These are phyloP conservation scores for Drosophila bunnanda DNA, from an alignment of 2,888 invertebrate genomes.

Conservation along the genomic window DNA sequence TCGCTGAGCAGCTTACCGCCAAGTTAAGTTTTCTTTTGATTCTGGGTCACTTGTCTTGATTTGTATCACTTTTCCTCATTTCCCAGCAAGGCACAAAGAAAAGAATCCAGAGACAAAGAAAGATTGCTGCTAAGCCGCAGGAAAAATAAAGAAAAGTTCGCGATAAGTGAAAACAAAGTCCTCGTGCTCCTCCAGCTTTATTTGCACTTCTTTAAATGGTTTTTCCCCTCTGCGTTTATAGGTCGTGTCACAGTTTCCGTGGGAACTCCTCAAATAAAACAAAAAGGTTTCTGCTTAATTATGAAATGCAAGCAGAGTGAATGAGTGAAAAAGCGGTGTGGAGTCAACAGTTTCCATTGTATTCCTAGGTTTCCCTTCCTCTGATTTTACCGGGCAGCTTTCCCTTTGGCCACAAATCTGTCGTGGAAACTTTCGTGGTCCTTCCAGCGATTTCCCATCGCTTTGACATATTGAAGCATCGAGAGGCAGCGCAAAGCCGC, in stretches of 20 bases:
- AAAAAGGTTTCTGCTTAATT: slow-evolving; percentile 41
- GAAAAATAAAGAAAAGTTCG: slow-evolving; percentile 34
- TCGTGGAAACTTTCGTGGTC: slow-evolving; percentile 23
- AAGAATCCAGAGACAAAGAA: slow-evolving; percentile 14
- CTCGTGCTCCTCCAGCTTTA: slow-evolving; percentile 1
- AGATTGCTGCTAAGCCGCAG: slow-evolving; percentile 17
- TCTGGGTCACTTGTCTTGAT: slow-evolving; percentile 40
- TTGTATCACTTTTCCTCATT: slow-evolving; percentile 23
- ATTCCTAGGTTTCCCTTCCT: slow-evolving; percentile 10
- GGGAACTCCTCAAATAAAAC: slow-evolving; percentile 2
- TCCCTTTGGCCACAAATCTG: slow-evolving; percentile 28
- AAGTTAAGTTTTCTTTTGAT: slow-evolving; percentile 13
- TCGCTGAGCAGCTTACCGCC: slow-evolving; percentile 28
- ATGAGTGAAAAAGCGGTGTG: slow-evolving; percentile 10
- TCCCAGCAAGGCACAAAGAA: slow-evolving; percentile 7
- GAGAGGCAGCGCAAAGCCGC: not conserved
- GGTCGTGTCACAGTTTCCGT: slow-evolving; percentile 51
- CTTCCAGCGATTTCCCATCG: slow-evolving; percentile 27
- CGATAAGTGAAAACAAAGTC: slow-evolving; percentile 45
- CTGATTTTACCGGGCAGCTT: not conserved
- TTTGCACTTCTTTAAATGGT: slow-evolving; percentile 22
- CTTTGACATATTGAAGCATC: slow-evolving; percentile 36
- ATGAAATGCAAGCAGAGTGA: slow-evolving; percentile 48
- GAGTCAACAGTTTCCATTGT: slow-evolving; percentile 18
- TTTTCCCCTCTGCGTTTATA: slow-evolving; percentile 20